Percentiles rank a stretch among this genome's conserved stretches.
Conservation (phyloP, 2,888 invertebrate species). For the Chymomyza procnemis region DNA sequence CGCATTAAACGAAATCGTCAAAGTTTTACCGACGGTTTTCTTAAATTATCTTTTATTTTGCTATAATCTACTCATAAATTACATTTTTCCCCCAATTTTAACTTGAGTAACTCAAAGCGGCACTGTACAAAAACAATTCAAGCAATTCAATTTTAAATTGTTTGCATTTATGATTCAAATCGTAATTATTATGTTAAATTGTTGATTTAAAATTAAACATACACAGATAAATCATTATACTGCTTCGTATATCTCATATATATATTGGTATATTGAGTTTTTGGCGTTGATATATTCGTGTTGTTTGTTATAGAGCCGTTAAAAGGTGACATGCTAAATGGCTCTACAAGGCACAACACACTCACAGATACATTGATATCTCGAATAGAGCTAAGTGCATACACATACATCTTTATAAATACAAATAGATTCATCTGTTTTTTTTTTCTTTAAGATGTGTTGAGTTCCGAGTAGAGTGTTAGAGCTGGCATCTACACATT, state of each 20-base stretch:
- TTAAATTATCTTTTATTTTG: no score
- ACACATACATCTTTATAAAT: constrained; percentile 55
- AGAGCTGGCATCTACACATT: neutral
- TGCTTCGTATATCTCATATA: neutral
- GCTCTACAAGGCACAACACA: constrained; percentile 43
- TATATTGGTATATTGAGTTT: constrained; percentile 8
- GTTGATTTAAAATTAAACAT: constrained; percentile 57
- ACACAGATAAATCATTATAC: neutral
- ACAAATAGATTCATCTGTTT: constrained; percentile 65
- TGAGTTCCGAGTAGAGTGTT: constrained; percentile 7
- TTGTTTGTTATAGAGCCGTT: constrained; percentile 66
- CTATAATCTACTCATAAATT: no score
- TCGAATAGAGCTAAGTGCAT: constrained; percentile 53
- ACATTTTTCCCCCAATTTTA: neutral
- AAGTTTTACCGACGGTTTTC: constrained; percentile 33
- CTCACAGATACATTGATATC: constrained; percentile 36
- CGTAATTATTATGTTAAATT: constrained; percentile 70
- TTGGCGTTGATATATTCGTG: constrained; percentile 43
- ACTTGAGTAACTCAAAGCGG: neutral
- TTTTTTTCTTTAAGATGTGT: constrained; percentile 32
- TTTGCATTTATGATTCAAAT: constrained; percentile 64
- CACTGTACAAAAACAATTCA: constrained; percentile 23
- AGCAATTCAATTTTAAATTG: constrained; percentile 38
- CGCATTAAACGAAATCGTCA: no score
- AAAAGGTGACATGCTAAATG: constrained; percentile 72